These are phyloP conservation scores for Excalfactoria chinensis DNA, from an alignment of 2,113 vertebrate genomes.

Conservation along the genomic window DNA sequence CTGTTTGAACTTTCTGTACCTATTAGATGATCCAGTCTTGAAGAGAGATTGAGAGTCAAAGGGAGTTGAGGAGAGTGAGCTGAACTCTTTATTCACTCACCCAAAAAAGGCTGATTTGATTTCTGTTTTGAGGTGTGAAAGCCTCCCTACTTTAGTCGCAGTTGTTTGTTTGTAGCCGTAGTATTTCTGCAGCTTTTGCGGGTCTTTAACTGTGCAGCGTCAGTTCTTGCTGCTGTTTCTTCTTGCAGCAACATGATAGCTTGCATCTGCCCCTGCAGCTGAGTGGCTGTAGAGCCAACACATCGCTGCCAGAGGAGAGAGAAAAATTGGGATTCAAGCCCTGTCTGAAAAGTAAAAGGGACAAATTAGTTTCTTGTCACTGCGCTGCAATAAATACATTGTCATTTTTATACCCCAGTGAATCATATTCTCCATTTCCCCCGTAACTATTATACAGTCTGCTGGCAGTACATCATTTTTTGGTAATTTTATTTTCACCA, in stretches of 20 bases:
- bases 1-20: not conserved
- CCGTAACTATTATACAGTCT: conserved; percentile 87
- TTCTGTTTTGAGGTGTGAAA: not conserved
- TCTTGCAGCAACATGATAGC: not conserved
- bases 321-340: conserved; percentile 78
- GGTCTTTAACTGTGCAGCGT: not conserved
- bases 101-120: not conserved
- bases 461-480: conserved; percentile 87
- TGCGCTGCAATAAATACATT: conserved; percentile 84
- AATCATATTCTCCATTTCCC: conserved; percentile 86
- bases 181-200: not conserved
- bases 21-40: not conserved
- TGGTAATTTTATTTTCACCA: conserved; percentile 89
- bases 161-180: not conserved
- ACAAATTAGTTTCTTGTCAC: conserved; percentile 87
- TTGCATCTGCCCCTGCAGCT: not conserved
- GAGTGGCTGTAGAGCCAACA: not conserved
- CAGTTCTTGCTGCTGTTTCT: not conserved
- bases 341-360: conserved; percentile 85
- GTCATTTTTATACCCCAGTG: conserved; percentile 85
- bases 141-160: not conserved
- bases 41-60: too few relatives aligned
- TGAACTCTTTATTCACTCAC: not conserved
- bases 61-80: not conserved
- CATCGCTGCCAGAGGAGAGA: conserved; percentile 32